Percentiles rank a stretch among this genome's conserved stretches.
phyloP scores from a whole-genome alignment of 2,113 vertebrate species.

The Chloropsis hardwickii region DNA sequence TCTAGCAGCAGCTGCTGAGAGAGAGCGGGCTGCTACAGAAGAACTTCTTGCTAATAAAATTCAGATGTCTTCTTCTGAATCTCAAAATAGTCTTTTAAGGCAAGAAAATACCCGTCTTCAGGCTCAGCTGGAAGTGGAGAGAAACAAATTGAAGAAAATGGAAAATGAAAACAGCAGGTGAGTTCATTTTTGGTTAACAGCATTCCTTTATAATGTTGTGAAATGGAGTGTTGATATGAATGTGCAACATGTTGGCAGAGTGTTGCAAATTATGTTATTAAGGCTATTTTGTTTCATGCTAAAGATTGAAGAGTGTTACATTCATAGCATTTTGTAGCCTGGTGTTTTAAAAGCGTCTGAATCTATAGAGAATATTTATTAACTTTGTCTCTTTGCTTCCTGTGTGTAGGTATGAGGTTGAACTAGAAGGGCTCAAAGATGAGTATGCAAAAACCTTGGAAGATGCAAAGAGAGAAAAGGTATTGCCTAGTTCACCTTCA shows the following conservation, averaged over 20 bases:
- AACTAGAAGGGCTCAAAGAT: conserved; percentile 88
- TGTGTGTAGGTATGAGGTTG: conserved; percentile 81
- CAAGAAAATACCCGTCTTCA: conserved; percentile 88
- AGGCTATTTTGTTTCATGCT: not conserved
- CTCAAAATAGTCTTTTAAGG: conserved; percentile 89
- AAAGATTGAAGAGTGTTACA: not conserved
- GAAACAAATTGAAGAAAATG: conserved; percentile 81
- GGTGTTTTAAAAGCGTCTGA: not conserved
- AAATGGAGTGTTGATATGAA: not conserved
- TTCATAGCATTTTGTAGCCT: not conserved
- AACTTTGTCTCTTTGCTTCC: not conserved
- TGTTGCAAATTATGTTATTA: not conserved
- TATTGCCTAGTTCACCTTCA: conserved; percentile 53
- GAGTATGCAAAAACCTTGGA: conserved; percentile 86
- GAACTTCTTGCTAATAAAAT: conserved; percentile 85
- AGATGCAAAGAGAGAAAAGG: conserved; percentile 94
- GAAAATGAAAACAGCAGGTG: conserved; percentile 92
- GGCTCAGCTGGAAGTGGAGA: conserved; percentile 87
- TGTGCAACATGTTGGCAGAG: not conserved
- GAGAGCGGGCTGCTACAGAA: conserved; percentile 88
- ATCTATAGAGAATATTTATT: not conserved
- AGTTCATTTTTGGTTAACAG: not conserved
- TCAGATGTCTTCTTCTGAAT: conserved; percentile 87
- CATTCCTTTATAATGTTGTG: not conserved
- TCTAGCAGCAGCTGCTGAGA: conserved; percentile 89